Evolutionary conservation across 2,113 vertebrate genomes (phyloP).

Genomic region (Neogale vison): DNA sequence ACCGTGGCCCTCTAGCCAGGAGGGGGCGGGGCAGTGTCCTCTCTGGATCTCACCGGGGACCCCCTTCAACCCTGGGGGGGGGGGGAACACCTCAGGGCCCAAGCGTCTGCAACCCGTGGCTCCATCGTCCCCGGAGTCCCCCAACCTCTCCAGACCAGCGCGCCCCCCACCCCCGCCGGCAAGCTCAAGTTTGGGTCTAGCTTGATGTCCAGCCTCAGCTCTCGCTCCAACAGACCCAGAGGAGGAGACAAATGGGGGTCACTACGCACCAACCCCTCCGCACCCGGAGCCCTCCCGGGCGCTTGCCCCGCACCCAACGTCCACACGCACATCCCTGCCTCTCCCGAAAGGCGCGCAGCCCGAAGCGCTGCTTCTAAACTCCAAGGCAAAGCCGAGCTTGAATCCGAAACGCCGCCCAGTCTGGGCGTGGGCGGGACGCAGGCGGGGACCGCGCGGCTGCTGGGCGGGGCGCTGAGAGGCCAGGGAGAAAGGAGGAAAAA

Average conservation of each 20-base stretch:
- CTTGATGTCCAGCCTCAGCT: background rate
- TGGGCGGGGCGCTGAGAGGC: conserved; percentile 14
- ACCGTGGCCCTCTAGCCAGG: background rate
- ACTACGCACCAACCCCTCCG: background rate
- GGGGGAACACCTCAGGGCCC: accelerated
- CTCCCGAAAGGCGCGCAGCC: background rate
- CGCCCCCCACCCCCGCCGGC: background rate
- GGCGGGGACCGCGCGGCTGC: background rate
- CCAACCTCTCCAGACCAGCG: background rate
- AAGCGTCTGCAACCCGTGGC: background rate
- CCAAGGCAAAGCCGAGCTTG: conserved; percentile 32
- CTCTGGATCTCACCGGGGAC: background rate
- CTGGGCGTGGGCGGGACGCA: conserved; percentile 15
- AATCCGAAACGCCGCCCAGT: conserved; percentile 66
- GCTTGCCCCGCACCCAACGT: background rate
- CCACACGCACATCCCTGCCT: background rate
- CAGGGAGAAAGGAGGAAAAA: background rate
- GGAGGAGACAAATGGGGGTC: background rate
- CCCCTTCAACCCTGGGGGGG: background rate
- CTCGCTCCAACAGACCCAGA: background rate
- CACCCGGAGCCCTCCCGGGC: background rate
- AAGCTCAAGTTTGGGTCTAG: background rate
- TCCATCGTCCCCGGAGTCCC: background rate
- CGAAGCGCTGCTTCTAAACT: background rate
- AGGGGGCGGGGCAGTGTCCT: accelerated